phyloP scores from a whole-genome alignment of 2,888 invertebrate genomes.

The Phortica okadai region DNA sequence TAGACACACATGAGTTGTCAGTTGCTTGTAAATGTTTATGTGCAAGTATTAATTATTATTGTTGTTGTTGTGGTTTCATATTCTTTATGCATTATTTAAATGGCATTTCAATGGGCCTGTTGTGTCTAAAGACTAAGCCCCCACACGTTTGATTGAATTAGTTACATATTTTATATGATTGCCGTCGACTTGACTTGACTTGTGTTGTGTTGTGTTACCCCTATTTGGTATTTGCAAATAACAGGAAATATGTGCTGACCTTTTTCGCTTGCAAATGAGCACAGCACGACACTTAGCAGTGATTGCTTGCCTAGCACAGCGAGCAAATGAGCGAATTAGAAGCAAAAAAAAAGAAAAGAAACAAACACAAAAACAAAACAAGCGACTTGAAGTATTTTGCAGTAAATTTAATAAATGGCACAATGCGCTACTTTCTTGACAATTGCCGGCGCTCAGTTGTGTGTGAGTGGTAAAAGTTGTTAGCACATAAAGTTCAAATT shows the following conservation, averaged over 20 bases:
- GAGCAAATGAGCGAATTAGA: neutral
- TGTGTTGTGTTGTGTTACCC: neutral
- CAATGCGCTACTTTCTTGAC: constrained; percentile 27
- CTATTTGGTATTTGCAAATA: neutral
- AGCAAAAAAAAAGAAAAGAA: neutral
- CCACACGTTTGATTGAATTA: too few relatives aligned
- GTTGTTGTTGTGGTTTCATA: neutral
- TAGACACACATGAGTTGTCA: neutral
- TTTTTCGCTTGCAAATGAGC: neutral
- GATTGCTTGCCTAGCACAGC: neutral
- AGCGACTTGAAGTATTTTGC: neutral
- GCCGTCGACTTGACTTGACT: neutral
- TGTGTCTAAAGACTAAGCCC: neutral
- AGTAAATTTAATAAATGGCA: constrained; percentile 16
- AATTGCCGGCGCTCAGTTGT: neutral
- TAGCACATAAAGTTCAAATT: constrained; percentile 22
- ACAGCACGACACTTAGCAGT: neutral
- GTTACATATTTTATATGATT: too few relatives aligned
- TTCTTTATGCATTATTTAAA: constrained; percentile 4
- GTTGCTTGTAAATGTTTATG: neutral
- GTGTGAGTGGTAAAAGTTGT: constrained; percentile 46
- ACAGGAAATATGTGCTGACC: neutral
- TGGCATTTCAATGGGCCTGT: neutral
- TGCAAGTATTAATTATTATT: neutral
- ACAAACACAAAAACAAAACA: neutral